phyloP scores from a whole-genome alignment of 2,113 vertebrate species.

The Sus scrofa region DNA sequence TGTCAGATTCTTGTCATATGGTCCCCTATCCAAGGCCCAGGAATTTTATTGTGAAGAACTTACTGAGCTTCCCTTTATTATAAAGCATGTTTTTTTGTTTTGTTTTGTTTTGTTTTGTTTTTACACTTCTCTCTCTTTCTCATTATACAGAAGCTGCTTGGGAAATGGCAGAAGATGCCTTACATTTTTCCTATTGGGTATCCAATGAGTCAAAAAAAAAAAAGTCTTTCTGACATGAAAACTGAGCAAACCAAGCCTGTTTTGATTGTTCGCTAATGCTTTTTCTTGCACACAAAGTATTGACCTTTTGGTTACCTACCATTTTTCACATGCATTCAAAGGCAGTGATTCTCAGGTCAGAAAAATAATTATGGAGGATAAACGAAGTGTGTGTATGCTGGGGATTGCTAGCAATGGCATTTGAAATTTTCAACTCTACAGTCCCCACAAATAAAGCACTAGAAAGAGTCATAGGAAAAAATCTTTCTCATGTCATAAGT shows the following conservation, averaged over 20 bases:
- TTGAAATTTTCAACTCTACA: background rate
- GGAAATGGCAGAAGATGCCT: background rate
- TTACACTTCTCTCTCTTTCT: background rate
- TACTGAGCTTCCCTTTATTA: background rate
- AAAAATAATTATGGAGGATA: background rate
- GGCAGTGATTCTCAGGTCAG: background rate
- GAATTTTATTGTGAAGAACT: background rate
- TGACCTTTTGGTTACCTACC: slow-evolving; percentile 40
- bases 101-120: no score
- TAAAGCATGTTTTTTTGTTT: background rate
- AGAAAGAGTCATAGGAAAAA: background rate
- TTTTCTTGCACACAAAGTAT: slow-evolving; percentile 52
- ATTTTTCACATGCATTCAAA: slow-evolving; percentile 50
- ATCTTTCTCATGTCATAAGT: background rate
- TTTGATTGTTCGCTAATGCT: slow-evolving; percentile 48
- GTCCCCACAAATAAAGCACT: background rate
- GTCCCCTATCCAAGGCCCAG: background rate
- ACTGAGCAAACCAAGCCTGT: slow-evolving; percentile 14
- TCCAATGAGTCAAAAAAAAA: background rate
- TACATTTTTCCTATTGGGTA: slow-evolving; percentile 31
- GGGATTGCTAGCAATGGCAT: background rate
- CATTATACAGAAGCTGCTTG: background rate
- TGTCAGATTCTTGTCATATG: background rate
- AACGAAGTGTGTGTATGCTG: background rate
- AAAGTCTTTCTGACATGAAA: slow-evolving; percentile 51